phyloP scores from a whole-genome alignment of 2,113 vertebrate species.

The Hemibagrus wyckioides region DNA sequence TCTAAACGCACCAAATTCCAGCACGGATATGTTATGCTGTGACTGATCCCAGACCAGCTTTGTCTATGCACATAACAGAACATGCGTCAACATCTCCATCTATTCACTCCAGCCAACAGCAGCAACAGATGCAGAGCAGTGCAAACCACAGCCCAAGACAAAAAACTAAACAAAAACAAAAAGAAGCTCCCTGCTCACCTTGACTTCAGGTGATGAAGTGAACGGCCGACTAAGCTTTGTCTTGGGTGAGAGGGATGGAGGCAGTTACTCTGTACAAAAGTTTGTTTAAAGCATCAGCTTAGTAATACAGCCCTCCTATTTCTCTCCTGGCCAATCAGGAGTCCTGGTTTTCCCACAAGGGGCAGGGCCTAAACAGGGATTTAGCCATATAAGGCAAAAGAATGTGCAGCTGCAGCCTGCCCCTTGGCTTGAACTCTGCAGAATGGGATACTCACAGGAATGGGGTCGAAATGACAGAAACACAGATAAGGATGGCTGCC shows the following conservation, averaged over 20 bases:
- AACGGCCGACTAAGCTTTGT: slow-evolving; percentile 62
- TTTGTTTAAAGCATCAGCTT: slow-evolving; percentile 73
- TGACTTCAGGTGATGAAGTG: slow-evolving; percentile 62
- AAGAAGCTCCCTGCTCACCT: slow-evolving; percentile 64
- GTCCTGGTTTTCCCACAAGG: slow-evolving; percentile 54
- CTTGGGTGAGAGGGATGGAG: slow-evolving; percentile 67
- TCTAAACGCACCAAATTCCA: neutral
- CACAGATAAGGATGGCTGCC: slow-evolving; percentile 74
- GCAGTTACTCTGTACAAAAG: slow-evolving; percentile 67
- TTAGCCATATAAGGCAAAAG: slow-evolving; percentile 89
- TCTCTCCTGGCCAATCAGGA: slow-evolving; percentile 68
- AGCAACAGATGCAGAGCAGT: neutral
- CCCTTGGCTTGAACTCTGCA: slow-evolving; percentile 59
- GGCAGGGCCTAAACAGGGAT: slow-evolving; percentile 70
- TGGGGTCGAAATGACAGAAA: slow-evolving; percentile 75
- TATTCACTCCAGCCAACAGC: neutral
- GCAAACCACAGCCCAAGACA: neutral
- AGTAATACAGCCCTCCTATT: slow-evolving; percentile 61
- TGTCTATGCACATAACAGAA: neutral
- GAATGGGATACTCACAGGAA: slow-evolving; percentile 70
- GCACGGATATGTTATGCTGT: neutral
- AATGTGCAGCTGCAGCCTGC: slow-evolving; percentile 74
- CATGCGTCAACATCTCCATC: slow-evolving; percentile 35
- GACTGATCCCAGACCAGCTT: slow-evolving; percentile 10
- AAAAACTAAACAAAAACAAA: slow-evolving; percentile 5